A percentile compares a stretch with the other conserved stretches of the same genome.
phyloP scores from a whole-genome alignment of 2,113 vertebrate genomes.

The Grantiella picta region DNA sequence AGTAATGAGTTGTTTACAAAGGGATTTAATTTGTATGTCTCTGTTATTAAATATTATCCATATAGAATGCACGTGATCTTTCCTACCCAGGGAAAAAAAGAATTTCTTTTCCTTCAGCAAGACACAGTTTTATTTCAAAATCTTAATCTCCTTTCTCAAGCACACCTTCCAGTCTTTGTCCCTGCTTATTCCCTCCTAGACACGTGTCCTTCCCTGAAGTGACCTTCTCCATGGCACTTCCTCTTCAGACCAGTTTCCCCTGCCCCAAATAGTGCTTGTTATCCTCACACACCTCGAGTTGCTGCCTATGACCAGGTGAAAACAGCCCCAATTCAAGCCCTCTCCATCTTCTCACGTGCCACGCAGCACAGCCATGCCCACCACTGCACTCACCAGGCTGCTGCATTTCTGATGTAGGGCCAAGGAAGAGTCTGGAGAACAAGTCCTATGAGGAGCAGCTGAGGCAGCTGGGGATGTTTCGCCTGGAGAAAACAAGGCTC shows the following conservation, averaged over 20 bases:
- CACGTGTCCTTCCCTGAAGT: neutral
- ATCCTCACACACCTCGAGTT: neutral
- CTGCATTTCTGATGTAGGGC: neutral
- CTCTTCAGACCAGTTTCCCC: neutral
- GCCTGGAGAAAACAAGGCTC: neutral
- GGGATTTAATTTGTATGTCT: neutral
- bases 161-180: neutral
- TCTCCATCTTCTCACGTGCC: neutral
- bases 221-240: neutral
- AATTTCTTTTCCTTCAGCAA: neutral
- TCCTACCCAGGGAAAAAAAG: neutral
- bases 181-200: neutral
- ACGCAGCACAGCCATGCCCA: fast-evolving
- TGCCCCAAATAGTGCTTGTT: neutral
- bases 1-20: neutral
- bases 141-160: neutral
- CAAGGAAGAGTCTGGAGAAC: neutral
- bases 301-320: neutral
- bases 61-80: neutral
- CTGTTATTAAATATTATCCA: neutral
- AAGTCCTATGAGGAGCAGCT: neutral
- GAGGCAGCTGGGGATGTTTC: neutral
- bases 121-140: neutral
- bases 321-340: neutral
- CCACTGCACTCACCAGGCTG: neutral